Evolutionary conservation across 2,113 vertebrate genomes (phyloP).

Genomic region (Meleagris gallopavo): DNA sequence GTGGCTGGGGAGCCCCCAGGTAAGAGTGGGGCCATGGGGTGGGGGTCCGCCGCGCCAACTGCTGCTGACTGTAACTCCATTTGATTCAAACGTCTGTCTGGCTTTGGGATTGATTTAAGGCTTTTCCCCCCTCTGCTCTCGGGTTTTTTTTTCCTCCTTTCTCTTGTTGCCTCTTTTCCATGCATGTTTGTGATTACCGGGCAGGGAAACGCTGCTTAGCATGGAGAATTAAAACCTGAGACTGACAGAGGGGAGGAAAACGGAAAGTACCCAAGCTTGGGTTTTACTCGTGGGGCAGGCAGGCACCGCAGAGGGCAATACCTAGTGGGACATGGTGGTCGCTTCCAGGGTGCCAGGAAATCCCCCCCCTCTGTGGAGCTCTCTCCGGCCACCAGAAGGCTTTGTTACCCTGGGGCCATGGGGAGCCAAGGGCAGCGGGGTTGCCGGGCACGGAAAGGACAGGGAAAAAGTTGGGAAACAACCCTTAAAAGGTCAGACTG

Average conservation of each 20-base stretch:
- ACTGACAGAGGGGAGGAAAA: slow-evolving; percentile 64
- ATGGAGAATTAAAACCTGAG: slow-evolving; percentile 55
- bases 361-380: background rate
- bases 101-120: slow-evolving; percentile 72
- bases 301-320: background rate
- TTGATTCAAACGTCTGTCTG: slow-evolving; percentile 73
- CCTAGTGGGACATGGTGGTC: background rate
- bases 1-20: slow-evolving; percentile 69
- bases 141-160: background rate
- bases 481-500: slow-evolving; percentile 66
- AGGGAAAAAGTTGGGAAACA: slow-evolving; percentile 44
- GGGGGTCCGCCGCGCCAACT: slow-evolving; percentile 19
- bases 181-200: slow-evolving; percentile 76
- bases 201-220: slow-evolving; percentile 59
- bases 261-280: slow-evolving; percentile 27
- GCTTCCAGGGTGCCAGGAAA: background rate
- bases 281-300: background rate
- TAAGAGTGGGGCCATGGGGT: slow-evolving; percentile 34
- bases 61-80: slow-evolving; percentile 70
- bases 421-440: background rate
- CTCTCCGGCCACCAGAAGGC: background rate
- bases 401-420: background rate
- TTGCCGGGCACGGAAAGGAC: background rate
- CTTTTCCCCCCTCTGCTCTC: slow-evolving; percentile 29
- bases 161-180: slow-evolving; percentile 58